These are phyloP conservation scores for Notospermus geniculatus DNA, from an alignment of 1,140 invertebrate species.

Conservation along the genomic window DNA sequence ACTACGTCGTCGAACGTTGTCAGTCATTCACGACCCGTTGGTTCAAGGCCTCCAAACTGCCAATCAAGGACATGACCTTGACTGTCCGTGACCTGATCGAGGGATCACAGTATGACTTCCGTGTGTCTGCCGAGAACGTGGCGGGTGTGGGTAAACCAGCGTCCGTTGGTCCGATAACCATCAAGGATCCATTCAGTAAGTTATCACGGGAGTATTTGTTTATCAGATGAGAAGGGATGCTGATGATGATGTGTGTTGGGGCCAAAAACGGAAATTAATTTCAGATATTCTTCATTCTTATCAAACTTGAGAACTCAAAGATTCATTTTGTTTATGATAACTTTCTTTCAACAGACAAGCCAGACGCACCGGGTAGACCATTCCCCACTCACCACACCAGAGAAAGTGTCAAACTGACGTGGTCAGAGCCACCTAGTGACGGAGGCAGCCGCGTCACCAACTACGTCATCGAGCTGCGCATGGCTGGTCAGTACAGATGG, in stretches of 20 bases:
- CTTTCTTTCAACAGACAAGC: constrained; percentile 65
- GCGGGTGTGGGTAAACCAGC: constrained; percentile 81
- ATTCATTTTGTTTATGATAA: neutral
- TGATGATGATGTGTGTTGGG: too few species aligned
- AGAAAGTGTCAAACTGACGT: constrained; percentile 88
- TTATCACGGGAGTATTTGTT: too few species aligned
- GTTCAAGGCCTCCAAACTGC: constrained; percentile 42
- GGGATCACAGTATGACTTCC: constrained; percentile 92
- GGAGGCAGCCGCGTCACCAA: constrained; percentile 89
- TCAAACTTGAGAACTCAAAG: too few species aligned
- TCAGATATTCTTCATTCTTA: too few species aligned
- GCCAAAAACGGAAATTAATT: too few species aligned
- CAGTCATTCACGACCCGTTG: constrained; percentile 67
- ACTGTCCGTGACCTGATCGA: constrained; percentile 82
- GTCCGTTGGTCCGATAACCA: constrained; percentile 62
- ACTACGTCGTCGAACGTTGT: constrained; percentile 94
- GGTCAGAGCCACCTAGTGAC: constrained; percentile 95
- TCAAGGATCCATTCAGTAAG: constrained; percentile 37
- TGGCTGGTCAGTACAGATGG: constrained; percentile 86
- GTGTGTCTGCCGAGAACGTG: constrained; percentile 89
- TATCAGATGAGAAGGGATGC: too few species aligned
- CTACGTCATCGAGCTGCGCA: constrained; percentile 91
- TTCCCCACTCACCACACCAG: constrained; percentile 85
- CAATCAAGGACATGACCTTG: constrained; percentile 19
- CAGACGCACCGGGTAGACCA: constrained; percentile 82